Evolutionary conservation across 2,888 invertebrate species (phyloP), one percentile per base, ranked within the genome.

Genomic region (Agrenia bidenticulata): DNA sequence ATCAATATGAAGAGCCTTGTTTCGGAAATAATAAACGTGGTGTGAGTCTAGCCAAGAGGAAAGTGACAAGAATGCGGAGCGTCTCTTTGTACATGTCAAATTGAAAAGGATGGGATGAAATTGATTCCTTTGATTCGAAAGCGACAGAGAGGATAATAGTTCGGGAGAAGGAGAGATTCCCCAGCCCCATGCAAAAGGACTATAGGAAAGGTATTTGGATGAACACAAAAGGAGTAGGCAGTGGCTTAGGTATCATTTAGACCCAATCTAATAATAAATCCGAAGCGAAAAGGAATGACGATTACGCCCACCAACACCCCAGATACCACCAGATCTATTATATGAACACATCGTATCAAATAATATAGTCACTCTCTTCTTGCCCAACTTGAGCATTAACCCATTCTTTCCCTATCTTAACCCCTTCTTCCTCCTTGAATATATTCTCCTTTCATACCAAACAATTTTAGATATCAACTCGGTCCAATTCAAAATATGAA

Each of bases 221-320:
- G 57, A 39, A 19, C 26, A 23, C 49, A 61, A 62, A 62, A 53
- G 61, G 63, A 69, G 69, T 63, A 69, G 68, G 71, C 70, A 73
- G 72, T 70, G 73, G 69, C 73, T 69, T 68, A 64, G 69, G 58
- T 63, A 69, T 69, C 70, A 71, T 73, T 73, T 67, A 64, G 67
- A 60, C 70, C 74, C 73, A 74, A 74, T 74, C 70, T 73, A 72
- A 73, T 70, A 72, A 75, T 75, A 70, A 57, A 72, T 72, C 66
- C 67, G 67, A 72, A 70, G 75, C 64, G 68, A 72, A 65, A 73
- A 72, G 73, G 73, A 70, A 73, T 72, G 65, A 73, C 62, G 73
- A 72, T 73, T 72, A 73, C 73, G 74, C 73, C 74, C 72, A 75
- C 74, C 71, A 70, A 73, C 72, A 69, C 69, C 72, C 72, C 63